Conservation (phyloP, 2,113 vertebrate species). For the Atractosteus spatula region DNA sequence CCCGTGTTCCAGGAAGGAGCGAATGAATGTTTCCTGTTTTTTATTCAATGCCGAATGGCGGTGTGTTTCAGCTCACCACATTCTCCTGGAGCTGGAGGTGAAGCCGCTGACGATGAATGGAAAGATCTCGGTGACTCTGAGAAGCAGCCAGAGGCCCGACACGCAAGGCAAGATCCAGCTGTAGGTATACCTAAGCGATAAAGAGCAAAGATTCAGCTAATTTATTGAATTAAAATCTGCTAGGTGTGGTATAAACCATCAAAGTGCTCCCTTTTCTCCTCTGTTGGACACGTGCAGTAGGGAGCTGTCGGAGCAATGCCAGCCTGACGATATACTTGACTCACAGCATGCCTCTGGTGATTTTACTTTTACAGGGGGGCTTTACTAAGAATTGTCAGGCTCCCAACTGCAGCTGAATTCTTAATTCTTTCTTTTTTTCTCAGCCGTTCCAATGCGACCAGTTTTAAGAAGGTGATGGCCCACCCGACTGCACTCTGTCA, state of each 20-base stretch:
- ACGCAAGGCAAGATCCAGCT: conserved; percentile 48
- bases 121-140: conserved; percentile 56
- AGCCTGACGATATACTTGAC: no score
- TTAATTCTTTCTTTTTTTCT: conserved; percentile 16
- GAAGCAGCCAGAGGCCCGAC: conserved; percentile 22
- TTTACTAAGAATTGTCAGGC: no score
- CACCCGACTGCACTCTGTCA: conserved; percentile 50
- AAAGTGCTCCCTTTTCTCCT: background rate
- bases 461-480: conserved; percentile 50
- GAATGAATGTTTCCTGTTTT: no score
- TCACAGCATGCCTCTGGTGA: no score
- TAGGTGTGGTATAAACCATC: background rate
- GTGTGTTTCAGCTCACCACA: conserved; percentile 54
- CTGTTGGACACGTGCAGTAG: no score
- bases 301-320: no score
- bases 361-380: no score
- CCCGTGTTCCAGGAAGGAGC: no score
- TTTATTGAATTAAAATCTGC: background rate
- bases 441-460: conserved; percentile 44
- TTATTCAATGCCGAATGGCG: no score
- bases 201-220: background rate
- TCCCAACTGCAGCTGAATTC: no score
- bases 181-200: conserved; percentile 42
- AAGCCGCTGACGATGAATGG: conserved; percentile 46
- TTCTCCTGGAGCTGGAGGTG: conserved; percentile 62